Evolutionary conservation across 2,888 invertebrate genomes (phyloP).

Genomic region (Hyalella azteca): DNA sequence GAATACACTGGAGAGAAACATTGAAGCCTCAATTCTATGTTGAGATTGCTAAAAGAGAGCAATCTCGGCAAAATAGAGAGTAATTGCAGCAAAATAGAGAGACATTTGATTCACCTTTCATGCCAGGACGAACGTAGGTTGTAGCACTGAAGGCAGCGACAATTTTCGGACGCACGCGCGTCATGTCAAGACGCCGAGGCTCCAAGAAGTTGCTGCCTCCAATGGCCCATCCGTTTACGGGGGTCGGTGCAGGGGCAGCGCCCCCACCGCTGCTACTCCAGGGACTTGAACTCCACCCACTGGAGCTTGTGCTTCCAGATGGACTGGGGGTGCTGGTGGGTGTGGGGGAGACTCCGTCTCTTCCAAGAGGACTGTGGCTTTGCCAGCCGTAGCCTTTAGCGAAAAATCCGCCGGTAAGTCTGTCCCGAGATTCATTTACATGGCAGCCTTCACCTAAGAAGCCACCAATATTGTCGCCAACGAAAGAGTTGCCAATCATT

Average conservation of each 20-base stretch:
- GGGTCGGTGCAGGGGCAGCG: not conserved
- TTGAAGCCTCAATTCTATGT: too few species aligned
- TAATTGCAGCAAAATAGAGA: too few species aligned
- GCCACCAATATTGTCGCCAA: slow-evolving; percentile 25
- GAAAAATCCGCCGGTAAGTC: not conserved
- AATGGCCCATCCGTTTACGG: not conserved
- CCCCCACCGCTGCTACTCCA: not conserved
- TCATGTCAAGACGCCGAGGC: not conserved
- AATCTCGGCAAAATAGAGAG: too few species aligned
- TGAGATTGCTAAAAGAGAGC: too few species aligned
- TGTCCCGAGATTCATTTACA: not conserved
- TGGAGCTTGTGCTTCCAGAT: not conserved
- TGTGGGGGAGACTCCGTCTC: not conserved
- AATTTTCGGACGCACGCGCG: not conserved
- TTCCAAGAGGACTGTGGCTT: not conserved
- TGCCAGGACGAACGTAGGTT: slow-evolving; percentile 5
- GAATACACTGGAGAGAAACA: too few species aligned
- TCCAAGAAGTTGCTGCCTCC: not conserved
- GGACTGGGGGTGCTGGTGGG: not conserved
- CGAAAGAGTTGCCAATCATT: slow-evolving; percentile 16
- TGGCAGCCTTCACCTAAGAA: slow-evolving; percentile 28
- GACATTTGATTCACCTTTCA: slow-evolving; percentile 20
- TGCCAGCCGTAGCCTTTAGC: slow-evolving; percentile 27
- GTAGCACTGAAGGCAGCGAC: slow-evolving; percentile 17
- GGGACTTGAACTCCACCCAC: slow-evolving; percentile 12